A percentile compares a stretch with the other conserved stretches of the same genome.
phyloP scores from a whole-genome alignment of 2,888 invertebrate species.

The Pogonocherus hispidulus region DNA sequence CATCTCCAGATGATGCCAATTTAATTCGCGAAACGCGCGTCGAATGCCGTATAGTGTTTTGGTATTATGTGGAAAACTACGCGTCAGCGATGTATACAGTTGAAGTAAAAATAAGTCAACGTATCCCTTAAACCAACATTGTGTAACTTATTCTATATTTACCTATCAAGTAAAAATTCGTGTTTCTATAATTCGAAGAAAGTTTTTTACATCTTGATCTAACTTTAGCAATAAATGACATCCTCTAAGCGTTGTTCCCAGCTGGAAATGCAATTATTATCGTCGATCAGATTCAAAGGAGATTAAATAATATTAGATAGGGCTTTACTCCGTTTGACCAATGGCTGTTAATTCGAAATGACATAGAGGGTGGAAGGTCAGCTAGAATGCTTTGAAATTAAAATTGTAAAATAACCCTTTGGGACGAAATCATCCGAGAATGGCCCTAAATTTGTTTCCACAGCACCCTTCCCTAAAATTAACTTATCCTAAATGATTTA shows the following conservation, averaged over 20 bases:
- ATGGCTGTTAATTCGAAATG: conserved; percentile 12
- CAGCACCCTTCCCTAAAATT: not conserved
- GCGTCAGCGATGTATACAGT: too few species aligned
- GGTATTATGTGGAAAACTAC: too few species aligned
- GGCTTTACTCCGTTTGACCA: conserved; percentile 15
- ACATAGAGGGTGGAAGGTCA: conserved; percentile 13
- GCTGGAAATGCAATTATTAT: not conserved
- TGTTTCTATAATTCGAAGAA: not conserved
- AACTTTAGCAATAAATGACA: not conserved
- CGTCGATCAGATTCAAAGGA: not conserved
- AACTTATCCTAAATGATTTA: not conserved
- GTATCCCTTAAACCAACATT: too few species aligned
- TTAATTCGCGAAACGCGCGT: too few species aligned
- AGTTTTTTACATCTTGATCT: not conserved
- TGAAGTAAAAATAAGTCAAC: too few species aligned
- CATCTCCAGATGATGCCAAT: too few species aligned
- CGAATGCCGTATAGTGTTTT: too few species aligned
- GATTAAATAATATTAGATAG: conserved; percentile 8
- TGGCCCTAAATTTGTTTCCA: not conserved
- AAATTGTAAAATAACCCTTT: conserved; percentile 20
- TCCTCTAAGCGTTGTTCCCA: not conserved
- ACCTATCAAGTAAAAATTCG: too few species aligned
- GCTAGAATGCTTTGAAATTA: conserved; percentile 1
- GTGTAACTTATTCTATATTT: too few species aligned
- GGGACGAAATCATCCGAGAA: conserved; percentile 20